Percentiles rank a stretch among this genome's conserved stretches.
Conservation (phyloP, 2,113 vertebrate species). For the Menidia beryllina region DNA sequence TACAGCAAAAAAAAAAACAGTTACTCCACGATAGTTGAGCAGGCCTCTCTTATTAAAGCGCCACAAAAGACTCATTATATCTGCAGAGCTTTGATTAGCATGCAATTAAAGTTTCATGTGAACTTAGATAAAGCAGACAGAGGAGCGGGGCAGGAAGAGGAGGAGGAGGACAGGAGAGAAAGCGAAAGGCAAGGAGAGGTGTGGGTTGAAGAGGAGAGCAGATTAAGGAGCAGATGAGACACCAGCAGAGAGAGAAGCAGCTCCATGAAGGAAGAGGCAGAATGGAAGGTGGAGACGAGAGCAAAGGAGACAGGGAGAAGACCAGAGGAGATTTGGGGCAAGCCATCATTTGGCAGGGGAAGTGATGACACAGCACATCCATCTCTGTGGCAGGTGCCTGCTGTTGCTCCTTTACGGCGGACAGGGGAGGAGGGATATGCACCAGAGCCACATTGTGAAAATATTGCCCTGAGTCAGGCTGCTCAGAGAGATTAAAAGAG, state of each 20-base stretch:
- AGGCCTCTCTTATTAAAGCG: conserved; percentile 73
- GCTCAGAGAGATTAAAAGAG: background rate
- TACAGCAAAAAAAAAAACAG: conserved; percentile 31
- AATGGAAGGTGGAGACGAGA: background rate
- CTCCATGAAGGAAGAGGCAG: conserved; percentile 3
- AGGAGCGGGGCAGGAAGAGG: conserved; percentile 10
- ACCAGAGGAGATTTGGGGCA: conserved; percentile 39
- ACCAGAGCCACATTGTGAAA: conserved; percentile 24
- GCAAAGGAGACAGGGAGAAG: background rate
- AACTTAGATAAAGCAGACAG: conserved; percentile 64
- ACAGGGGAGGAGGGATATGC: conserved; percentile 33
- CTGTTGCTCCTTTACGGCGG: conserved; percentile 71
- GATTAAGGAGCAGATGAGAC: conserved; percentile 42
- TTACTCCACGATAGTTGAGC: conserved; percentile 48
- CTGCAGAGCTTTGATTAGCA: conserved; percentile 76
- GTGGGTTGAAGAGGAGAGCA: conserved; percentile 23
- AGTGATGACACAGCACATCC: conserved; percentile 77
- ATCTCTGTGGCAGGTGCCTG: conserved; percentile 71
- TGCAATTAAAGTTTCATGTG: conserved; percentile 79
- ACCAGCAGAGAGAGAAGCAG: conserved; percentile 33
- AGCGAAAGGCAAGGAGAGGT: background rate
- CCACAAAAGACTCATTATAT: conserved; percentile 76
- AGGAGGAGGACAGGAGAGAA: background rate
- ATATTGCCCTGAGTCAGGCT: conserved; percentile 12
- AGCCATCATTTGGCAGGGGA: conserved; percentile 66